Evolutionary conservation across 2,113 vertebrate species (phyloP).

Genomic region (Pituophis catenifer): DNA sequence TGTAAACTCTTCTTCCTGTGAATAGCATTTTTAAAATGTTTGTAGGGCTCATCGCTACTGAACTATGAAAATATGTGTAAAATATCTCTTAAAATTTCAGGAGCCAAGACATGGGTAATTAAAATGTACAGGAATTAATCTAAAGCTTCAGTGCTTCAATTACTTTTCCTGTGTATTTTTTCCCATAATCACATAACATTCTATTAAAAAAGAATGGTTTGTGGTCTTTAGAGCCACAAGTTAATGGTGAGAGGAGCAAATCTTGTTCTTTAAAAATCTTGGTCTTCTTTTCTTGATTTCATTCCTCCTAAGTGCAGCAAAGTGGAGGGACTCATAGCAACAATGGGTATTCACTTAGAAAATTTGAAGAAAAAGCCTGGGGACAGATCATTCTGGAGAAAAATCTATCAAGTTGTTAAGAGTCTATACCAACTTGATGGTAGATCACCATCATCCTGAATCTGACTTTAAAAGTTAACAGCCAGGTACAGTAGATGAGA

Average conservation of each 20-base stretch:
- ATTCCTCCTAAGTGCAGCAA: background rate
- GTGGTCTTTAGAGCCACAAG: background rate
- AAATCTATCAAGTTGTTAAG: background rate
- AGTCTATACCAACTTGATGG: background rate
- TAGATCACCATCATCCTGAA: background rate
- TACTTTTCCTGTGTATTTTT: background rate
- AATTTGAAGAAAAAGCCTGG: background rate
- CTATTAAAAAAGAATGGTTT: background rate
- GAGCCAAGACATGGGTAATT: background rate
- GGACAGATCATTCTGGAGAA: background rate
- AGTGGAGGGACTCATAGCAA: background rate
- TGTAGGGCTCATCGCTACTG: background rate
- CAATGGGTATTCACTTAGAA: background rate
- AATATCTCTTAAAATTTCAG: background rate
- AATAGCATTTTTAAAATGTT: background rate
- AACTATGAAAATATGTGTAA: background rate
- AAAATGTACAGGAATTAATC: background rate
- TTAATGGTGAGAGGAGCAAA: background rate
- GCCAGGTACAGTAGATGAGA: background rate
- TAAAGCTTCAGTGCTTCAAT: background rate
- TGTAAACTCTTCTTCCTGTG: background rate
- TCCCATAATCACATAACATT: background rate
- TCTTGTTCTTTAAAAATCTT: background rate
- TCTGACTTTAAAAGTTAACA: background rate
- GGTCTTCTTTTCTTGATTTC: background rate